Percentiles rank a stretch among this genome's conserved stretches.
These are phyloP conservation scores for Chaitophorus viminalis DNA, from an alignment of 2,888 invertebrate genomes.

Conservation along the genomic window DNA sequence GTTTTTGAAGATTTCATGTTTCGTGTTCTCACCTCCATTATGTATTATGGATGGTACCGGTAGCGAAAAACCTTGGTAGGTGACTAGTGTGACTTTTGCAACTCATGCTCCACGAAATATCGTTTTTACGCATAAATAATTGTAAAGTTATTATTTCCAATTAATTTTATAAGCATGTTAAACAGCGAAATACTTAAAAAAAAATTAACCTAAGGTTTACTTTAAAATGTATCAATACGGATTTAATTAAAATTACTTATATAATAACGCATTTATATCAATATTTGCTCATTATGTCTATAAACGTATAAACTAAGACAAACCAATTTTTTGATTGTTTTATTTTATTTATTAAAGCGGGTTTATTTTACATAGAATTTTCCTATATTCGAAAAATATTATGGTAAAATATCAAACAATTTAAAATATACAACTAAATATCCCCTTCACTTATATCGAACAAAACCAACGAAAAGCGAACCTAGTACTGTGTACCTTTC, in stretches of 20 bases:
- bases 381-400: no score
- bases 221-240: not conserved
- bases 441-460: not conserved
- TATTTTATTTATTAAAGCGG: not conserved
- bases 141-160: not conserved
- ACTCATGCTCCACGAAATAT: not conserved
- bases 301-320: no score
- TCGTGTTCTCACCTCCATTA: no score
- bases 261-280: not conserved
- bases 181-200: not conserved
- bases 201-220: not conserved
- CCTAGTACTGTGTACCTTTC: not conserved
- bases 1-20: not conserved
- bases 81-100: not conserved
- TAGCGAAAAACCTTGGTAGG: conserved; percentile 18
- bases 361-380: no score
- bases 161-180: not conserved
- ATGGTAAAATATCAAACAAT: not conserved
- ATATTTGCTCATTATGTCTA: no score
- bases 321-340: no score
- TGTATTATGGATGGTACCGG: not conserved
- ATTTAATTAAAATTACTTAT: not conserved
- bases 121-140: not conserved
- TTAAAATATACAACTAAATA: not conserved
- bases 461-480: not conserved